phyloP scores from a whole-genome alignment of 1,140 invertebrate species.

The Augochlora pura region DNA sequence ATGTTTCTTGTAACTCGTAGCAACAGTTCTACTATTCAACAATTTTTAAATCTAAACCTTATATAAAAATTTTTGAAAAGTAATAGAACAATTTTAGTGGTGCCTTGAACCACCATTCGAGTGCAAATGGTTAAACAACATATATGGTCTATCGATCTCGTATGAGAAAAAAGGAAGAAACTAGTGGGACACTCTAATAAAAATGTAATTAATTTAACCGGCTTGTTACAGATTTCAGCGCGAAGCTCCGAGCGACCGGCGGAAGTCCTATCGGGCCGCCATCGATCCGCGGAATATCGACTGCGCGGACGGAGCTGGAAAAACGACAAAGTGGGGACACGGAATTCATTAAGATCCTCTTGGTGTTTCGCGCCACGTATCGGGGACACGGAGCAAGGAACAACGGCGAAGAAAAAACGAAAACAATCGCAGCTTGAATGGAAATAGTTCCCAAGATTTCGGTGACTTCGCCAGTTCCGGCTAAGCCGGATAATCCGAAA shows the following conservation, averaged over 20 bases:
- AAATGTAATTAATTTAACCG: not conserved
- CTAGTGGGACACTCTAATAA: no score
- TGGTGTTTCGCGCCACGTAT: not conserved
- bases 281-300: not conserved
- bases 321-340: no score
- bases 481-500: constrained; percentile 52
- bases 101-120: no score
- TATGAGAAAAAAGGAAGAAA: no score
- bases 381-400: not conserved
- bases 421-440: not conserved
- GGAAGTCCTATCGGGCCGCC: not conserved
- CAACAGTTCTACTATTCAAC: no score
- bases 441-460: constrained; percentile 36
- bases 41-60: no score
- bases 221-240: not conserved
- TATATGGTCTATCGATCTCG: no score
- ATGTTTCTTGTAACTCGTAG: no score
- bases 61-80: no score
- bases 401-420: not conserved
- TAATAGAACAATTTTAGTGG: no score
- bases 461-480: constrained; percentile 33
- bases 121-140: no score
- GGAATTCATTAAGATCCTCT: not conserved
- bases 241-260: not conserved
- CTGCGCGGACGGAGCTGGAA: no score